Base-by-base conservation (phyloP, 2,888 invertebrate species). In the Drosophila tanythrix region DNA sequence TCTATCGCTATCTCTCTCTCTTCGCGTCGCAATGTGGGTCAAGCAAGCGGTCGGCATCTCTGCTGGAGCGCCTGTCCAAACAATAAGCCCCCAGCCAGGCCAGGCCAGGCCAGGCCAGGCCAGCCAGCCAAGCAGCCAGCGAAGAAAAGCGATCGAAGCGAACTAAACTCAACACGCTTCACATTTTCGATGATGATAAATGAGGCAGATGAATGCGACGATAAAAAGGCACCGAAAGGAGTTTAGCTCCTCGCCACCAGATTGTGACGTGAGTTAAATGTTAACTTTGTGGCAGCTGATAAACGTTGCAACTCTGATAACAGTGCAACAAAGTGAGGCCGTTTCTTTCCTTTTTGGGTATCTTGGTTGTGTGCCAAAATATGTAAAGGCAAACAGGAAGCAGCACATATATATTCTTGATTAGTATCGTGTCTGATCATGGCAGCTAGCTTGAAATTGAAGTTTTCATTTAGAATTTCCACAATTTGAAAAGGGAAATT, bases 181-280 rank as follows among this genome's bases (percentile, higher is more conserved):
- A 87, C 83, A 85, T 85, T 85, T 86, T 83, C 87, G 85, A 85
- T 85, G 85, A 85, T 85, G 85, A 85, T 85, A 85, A 85, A 85
- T 85, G 85, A 79, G 87, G 59, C 74, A 88, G 85, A 85, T 85
- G 85, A 83, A 79, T 89, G 85, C 76, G 70, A 83, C 81, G 89
- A 85, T 85, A 85, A 88, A 83, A 76, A 84, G 81, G 62, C 74
- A 84, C 65, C 86, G 80, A 76, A 76, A 81, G 74, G 70, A 81
- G 70, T 57, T 70, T 25, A 57, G 40, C 59, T 62, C 29, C 51
- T 46, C 61, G 35, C 50, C 27, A 8, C 1, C 7, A 57, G 76
- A 46, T 67, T 62, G 79, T 58, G 60, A 63, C 63, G 62, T 66
- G 65, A 79, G 68, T 56, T 80, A 64, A 78, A 78, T 67, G 67